Evolutionary conservation across 2,888 invertebrate species (phyloP).

Genomic region (Drosophila pseudotakahashii): DNA sequence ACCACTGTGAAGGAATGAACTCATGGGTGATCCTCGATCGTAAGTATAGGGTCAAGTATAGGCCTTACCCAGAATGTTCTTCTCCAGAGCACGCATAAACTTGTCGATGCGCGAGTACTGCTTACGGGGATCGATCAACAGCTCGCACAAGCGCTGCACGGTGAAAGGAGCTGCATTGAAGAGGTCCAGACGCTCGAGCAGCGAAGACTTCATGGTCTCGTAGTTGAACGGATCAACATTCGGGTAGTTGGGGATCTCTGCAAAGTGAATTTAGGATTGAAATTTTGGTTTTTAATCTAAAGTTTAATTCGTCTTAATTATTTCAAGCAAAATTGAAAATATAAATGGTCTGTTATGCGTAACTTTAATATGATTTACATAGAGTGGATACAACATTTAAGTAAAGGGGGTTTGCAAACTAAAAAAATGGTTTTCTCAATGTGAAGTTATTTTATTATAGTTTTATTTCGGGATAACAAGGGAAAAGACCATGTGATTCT

Average conservation of each 20-base stretch:
- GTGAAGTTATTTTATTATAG: too few relatives aligned
- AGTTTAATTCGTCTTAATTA: too few relatives aligned
- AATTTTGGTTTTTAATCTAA: too few relatives aligned
- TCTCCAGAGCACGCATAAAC: slow-evolving; percentile 98
- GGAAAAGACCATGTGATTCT: too few relatives aligned
- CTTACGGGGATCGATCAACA: slow-evolving; percentile 94
- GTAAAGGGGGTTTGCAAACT: too few relatives aligned
- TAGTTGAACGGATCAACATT: slow-evolving; percentile 96
- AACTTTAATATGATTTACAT: too few relatives aligned
- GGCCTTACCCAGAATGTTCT: slow-evolving; percentile 89
- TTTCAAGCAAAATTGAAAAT: too few relatives aligned
- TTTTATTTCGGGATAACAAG: too few relatives aligned
- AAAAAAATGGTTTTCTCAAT: too few relatives aligned
- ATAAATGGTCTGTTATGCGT: too few relatives aligned
- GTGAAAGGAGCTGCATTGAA: slow-evolving; percentile 97
- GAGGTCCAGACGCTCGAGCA: slow-evolving; percentile 92
- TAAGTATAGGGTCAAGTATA: background rate
- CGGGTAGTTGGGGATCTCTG: slow-evolving; percentile 91
- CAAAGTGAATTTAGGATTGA: background rate
- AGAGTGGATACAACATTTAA: too few relatives aligned
- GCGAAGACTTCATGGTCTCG: slow-evolving; percentile 93
- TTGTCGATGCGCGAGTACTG: slow-evolving; percentile 98
- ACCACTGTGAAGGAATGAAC: slow-evolving; percentile 86
- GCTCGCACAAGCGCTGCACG: slow-evolving; percentile 97
- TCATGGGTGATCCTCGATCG: too few relatives aligned